Percentiles rank a stretch among this genome's conserved stretches.
phyloP scores from a whole-genome alignment of 2,113 vertebrate genomes.

The Orientallactaga bullata region DNA sequence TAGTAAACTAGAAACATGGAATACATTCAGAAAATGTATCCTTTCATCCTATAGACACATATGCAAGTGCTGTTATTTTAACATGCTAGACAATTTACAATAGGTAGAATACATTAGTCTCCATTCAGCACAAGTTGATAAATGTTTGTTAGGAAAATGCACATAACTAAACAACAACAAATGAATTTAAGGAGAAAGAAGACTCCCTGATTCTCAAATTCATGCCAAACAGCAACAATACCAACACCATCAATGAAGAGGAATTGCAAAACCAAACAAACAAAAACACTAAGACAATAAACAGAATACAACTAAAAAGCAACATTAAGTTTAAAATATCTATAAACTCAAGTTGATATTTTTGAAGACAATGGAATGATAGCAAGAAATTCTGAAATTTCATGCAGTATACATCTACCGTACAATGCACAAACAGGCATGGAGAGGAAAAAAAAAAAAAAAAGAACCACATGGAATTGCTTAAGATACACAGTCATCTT shows the following conservation, averaged over 20 bases:
- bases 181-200: constrained; percentile 70
- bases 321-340: constrained; percentile 42
- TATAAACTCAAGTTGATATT: constrained; percentile 48
- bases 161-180: constrained; percentile 66
- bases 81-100: constrained; percentile 40
- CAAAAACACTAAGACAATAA: constrained; percentile 63
- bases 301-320: constrained; percentile 54
- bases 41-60: constrained; percentile 62
- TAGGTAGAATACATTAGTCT: constrained; percentile 55
- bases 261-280: constrained; percentile 6
- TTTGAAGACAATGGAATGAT: constrained; percentile 64
- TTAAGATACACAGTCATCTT: constrained; percentile 68
- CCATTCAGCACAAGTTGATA: constrained; percentile 40
- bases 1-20: neutral
- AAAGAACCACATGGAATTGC: constrained; percentile 63
- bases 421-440: constrained; percentile 64
- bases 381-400: constrained; percentile 77
- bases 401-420: constrained; percentile 71
- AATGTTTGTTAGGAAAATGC: constrained; percentile 39
- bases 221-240: constrained; percentile 78
- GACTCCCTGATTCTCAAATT: constrained; percentile 75
- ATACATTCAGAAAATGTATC: constrained; percentile 54
- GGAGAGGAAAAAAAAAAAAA: neutral
- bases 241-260: neutral
- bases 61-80: constrained; percentile 60